Percentiles rank a stretch among this genome's conserved stretches.
Evolutionary conservation across 2,113 vertebrate genomes (phyloP).

Genomic region (Antechinus flavipes): DNA sequence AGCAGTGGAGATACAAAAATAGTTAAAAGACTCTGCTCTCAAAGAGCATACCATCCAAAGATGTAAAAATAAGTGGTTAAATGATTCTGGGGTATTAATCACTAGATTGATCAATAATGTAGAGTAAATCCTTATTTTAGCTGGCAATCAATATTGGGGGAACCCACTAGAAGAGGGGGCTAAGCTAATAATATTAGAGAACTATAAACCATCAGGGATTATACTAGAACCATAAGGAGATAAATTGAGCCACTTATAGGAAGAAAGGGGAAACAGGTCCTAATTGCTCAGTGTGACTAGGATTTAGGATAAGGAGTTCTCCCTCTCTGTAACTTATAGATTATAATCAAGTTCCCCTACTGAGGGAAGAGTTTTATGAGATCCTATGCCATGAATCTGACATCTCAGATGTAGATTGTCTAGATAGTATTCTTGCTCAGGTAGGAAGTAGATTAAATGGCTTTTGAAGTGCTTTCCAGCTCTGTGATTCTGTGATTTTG

Average conservation of each 20-base stretch:
- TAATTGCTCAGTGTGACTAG: not conserved
- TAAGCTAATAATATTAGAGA: not conserved
- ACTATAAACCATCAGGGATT: not conserved
- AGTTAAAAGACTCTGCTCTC: not conserved
- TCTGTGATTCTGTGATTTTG: not conserved
- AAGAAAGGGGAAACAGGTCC: too few relatives aligned
- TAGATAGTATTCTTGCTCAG: not conserved
- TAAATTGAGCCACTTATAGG: not conserved
- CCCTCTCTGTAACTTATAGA: not conserved
- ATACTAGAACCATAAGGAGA: not conserved
- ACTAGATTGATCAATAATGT: not conserved
- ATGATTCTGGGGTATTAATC: not conserved
- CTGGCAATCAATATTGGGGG: not conserved
- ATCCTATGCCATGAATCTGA: not conserved
- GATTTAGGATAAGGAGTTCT: not conserved
- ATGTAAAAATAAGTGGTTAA: not conserved
- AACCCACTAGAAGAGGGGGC: not conserved
- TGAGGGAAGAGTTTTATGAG: not conserved
- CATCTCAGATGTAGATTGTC: not conserved
- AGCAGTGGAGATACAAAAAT: not conserved
- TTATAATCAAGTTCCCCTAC: not conserved
- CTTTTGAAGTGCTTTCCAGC: not conserved
- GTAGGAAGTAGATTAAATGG: not conserved
- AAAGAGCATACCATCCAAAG: not conserved
- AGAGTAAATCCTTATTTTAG: not conserved